Evolutionary conservation across 2,113 vertebrate species (phyloP).

Genomic region (Benitochromis conjunctus): DNA sequence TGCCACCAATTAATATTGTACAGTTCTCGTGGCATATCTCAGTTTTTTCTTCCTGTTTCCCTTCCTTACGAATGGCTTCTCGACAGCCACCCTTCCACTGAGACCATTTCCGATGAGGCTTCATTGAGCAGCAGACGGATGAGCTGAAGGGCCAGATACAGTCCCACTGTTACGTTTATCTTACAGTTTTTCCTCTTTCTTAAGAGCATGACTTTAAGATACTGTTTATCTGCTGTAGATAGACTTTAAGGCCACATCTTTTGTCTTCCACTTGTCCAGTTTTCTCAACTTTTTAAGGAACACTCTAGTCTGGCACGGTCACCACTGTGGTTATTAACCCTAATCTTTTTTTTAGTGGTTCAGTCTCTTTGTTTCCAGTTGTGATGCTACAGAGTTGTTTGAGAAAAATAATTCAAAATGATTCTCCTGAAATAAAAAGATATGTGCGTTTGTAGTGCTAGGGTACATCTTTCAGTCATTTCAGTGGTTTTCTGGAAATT

Average conservation of each 20-base stretch:
- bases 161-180: rapidly evolving
- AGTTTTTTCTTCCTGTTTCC: too few species aligned
- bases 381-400: background rate
- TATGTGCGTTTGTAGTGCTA: background rate
- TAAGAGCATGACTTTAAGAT: background rate
- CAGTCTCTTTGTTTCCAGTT: rapidly evolving
- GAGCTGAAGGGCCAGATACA: too few species aligned
- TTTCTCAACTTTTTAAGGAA: background rate
- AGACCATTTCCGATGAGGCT: too few species aligned
- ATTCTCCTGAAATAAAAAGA: background rate
- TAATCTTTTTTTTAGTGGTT: background rate
- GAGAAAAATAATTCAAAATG: background rate
- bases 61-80: too few species aligned
- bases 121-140: too few species aligned
- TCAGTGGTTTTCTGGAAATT: background rate
- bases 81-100: too few species aligned
- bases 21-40: too few species aligned
- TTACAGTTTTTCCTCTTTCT: background rate
- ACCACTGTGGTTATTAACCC: background rate
- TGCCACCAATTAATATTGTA: too few species aligned
- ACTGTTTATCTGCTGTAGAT: background rate
- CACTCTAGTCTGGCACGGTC: background rate
- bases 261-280: background rate
- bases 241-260: background rate
- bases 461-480: background rate